phyloP scores from a whole-genome alignment of 2,113 vertebrate genomes.

The Odocoileus hemionus region DNA sequence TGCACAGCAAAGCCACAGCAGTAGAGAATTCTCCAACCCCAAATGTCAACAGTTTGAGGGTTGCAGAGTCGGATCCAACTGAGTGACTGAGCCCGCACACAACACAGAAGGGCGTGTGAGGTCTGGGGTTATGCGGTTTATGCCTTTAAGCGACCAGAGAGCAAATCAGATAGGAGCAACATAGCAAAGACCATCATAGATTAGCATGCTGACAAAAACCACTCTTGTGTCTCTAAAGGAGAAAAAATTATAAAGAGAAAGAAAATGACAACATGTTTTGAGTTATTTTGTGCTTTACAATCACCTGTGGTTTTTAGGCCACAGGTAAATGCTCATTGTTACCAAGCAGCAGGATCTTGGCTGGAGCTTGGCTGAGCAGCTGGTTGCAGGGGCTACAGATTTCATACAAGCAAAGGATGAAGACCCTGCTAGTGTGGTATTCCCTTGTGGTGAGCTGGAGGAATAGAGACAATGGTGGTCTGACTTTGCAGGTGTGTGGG shows the following conservation, averaged over 20 bases:
- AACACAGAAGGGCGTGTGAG: background rate
- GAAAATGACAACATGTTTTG: background rate
- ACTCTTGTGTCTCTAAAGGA: background rate
- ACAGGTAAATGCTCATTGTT: background rate
- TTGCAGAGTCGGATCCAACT: background rate
- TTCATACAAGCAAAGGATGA: background rate
- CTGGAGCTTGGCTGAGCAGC: background rate
- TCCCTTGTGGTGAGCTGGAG: background rate
- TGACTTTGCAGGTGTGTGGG: background rate
- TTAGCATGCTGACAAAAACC: background rate
- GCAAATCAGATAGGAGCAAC: background rate
- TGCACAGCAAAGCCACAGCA: background rate
- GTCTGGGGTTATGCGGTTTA: background rate
- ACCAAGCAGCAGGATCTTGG: background rate
- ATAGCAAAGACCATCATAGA: background rate
- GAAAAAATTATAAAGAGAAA: background rate
- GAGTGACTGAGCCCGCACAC: background rate
- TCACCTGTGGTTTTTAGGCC: background rate
- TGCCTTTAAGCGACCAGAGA: background rate
- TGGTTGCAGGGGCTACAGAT: background rate
- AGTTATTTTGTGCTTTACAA: background rate
- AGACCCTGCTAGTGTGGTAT: background rate
- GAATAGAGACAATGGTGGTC: background rate
- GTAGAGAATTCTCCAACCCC: background rate
- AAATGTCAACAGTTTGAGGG: background rate